Evolutionary conservation across 2,888 invertebrate genomes (phyloP).

Genomic region (Cerastis leucographa): DNA sequence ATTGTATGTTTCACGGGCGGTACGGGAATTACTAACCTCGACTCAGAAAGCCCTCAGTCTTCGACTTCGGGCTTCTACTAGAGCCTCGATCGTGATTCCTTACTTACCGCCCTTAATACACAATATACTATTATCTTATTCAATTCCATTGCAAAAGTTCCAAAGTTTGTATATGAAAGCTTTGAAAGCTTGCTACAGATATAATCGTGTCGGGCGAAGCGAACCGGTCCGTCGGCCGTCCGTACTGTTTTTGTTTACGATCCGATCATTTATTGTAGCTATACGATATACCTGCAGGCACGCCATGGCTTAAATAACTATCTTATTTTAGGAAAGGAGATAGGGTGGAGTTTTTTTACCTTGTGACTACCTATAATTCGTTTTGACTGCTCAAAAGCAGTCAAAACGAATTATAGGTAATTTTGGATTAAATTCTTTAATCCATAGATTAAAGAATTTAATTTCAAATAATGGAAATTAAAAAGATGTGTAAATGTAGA

Average conservation of each 20-base stretch:
- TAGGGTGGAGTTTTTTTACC: constrained; percentile 1
- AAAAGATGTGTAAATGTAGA: background rate
- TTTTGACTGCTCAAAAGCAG: too few species aligned
- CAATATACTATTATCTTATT: too few species aligned
- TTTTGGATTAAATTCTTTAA: too few species aligned
- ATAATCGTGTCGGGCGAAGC: constrained; percentile 3
- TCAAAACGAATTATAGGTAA: too few species aligned
- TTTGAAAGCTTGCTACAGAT: constrained; percentile 36
- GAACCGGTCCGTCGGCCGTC: constrained; percentile 74
- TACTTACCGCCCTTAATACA: too few species aligned
- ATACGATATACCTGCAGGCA: constrained; percentile 59
- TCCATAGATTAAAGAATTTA: background rate
- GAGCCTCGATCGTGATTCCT: too few species aligned
- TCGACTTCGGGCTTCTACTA: too few species aligned
- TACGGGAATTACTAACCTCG: too few species aligned
- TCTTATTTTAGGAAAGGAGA: constrained; percentile 80
- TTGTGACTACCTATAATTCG: background rate
- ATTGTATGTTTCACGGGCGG: too few species aligned
- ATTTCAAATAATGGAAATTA: background rate
- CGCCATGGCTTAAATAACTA: constrained; percentile 81
- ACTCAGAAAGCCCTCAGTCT: too few species aligned
- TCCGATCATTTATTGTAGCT: constrained; percentile 84
- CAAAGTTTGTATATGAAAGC: constrained; percentile 31
- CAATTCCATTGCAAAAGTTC: constrained; percentile 18
- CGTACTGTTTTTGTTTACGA: constrained; percentile 86